phyloP scores from a whole-genome alignment of 2,113 vertebrate genomes.

The Ahaetulla prasina region DNA sequence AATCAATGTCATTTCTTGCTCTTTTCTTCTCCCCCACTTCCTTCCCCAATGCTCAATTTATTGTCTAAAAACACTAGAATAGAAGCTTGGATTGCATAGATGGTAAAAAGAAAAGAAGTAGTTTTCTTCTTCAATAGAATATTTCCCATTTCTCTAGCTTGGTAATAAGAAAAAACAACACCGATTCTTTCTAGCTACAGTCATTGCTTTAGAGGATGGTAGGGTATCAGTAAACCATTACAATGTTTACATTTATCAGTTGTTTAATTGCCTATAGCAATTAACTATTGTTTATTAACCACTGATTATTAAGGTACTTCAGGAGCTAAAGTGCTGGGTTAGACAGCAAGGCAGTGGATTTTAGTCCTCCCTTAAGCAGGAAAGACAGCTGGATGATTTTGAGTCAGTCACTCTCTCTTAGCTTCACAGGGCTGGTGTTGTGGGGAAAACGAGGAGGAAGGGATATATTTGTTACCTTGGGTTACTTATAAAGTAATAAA shows the following conservation, averaged over 20 bases:
- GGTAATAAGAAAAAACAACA: neutral
- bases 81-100: neutral
- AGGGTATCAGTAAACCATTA: neutral
- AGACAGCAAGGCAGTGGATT: neutral
- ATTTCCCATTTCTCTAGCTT: neutral
- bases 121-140: neutral
- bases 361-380: neutral
- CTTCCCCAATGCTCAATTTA: neutral
- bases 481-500: neutral
- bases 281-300: neutral
- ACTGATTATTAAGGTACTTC: neutral
- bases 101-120: neutral
- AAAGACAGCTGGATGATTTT: neutral
- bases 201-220: neutral
- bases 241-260: neutral
- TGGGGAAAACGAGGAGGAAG: neutral
- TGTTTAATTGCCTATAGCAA: neutral
- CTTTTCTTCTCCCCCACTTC: too few relatives aligned
- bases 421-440: neutral
- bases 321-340: neutral
- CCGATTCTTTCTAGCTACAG: neutral
- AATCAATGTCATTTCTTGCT: neutral
- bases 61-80: neutral
- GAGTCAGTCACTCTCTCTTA: neutral
- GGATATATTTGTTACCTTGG: neutral